Conservation (phyloP, 2,113 vertebrate genomes). For the Corythornis madagascariensis region DNA sequence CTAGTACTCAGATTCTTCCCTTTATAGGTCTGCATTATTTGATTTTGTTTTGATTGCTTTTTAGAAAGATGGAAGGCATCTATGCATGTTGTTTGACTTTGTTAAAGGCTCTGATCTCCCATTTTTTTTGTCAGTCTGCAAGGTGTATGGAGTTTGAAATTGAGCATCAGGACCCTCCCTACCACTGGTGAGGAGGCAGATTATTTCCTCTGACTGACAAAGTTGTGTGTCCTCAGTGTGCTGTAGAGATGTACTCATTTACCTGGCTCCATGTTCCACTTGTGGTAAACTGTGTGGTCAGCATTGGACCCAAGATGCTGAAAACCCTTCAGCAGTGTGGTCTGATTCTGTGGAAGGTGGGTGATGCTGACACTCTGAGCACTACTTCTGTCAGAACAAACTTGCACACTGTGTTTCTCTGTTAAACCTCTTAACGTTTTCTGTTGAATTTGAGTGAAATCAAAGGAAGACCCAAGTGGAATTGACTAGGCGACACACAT, state of each 20-base stretch:
- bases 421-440: neutral
- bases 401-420: neutral
- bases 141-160: neutral
- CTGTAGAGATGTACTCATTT: neutral
- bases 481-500: neutral
- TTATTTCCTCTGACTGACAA: neutral
- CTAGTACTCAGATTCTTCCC: neutral
- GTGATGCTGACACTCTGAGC: neutral
- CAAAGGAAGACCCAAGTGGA: neutral
- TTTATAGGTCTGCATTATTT: neutral
- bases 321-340: neutral
- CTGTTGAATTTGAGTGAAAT: neutral
- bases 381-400: neutral
- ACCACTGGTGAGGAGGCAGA: neutral
- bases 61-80: neutral
- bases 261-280: neutral
- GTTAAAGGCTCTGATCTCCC: neutral
- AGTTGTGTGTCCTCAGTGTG: neutral
- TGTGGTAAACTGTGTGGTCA: neutral
- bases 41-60: neutral
- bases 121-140: neutral
- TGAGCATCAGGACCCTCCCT: neutral
- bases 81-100: neutral
- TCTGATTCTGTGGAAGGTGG: neutral
- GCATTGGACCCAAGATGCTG: neutral